Conservation (phyloP, 1,140 invertebrate species). For the Meteorus sp. region DNA sequence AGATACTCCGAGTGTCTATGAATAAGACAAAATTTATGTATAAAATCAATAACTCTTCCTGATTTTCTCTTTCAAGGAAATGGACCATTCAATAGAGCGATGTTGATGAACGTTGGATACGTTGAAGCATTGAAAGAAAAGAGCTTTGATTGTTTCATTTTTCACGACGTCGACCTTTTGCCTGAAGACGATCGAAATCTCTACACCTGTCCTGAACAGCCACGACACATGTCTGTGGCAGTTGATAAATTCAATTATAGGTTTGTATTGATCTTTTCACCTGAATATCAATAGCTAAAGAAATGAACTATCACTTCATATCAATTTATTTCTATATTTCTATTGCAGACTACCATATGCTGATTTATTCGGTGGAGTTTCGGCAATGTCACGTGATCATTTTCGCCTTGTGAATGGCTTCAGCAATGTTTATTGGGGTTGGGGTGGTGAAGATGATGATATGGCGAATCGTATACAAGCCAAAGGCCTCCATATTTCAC, state of each 20-base stretch:
- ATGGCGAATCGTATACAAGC: slow-evolving; percentile 83
- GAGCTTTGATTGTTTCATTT: slow-evolving; percentile 88
- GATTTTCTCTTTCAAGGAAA: slow-evolving; percentile 57
- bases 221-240: slow-evolving; percentile 92
- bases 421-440: slow-evolving; percentile 90
- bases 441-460: slow-evolving; percentile 93
- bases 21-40: not conserved
- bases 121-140: slow-evolving; percentile 78
- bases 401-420: slow-evolving; percentile 86
- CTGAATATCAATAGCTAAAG: not conserved
- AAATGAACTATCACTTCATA: no score
- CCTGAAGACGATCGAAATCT: slow-evolving; percentile 91
- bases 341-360: slow-evolving; percentile 78
- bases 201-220: slow-evolving; percentile 88
- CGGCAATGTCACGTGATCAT: slow-evolving; percentile 79
- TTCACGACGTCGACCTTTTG: slow-evolving; percentile 94
- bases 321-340: slow-evolving; percentile 15
- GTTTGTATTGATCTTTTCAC: slow-evolving; percentile 52
- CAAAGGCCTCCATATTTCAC: slow-evolving; percentile 77
- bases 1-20: not conserved
- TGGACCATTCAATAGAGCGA: slow-evolving; percentile 85
- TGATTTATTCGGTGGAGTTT: slow-evolving; percentile 88
- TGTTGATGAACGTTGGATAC: slow-evolving; percentile 95
- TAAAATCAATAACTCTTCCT: no score
- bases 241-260: slow-evolving; percentile 87